Percentiles rank a stretch among this genome's conserved stretches.
Conservation (phyloP, 2,113 vertebrate species). For the Marmota flaviventris region DNA sequence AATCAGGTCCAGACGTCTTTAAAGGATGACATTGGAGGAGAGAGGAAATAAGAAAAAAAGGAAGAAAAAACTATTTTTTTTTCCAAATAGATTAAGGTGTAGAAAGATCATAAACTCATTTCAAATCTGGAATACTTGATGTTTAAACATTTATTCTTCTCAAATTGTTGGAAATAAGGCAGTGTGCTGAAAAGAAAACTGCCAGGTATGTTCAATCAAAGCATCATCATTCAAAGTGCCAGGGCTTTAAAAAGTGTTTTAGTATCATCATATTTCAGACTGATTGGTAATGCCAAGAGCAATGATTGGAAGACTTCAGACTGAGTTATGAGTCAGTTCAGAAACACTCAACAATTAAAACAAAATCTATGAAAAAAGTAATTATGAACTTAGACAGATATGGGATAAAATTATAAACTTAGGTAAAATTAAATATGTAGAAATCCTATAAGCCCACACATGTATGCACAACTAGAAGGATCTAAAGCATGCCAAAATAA, state of each 20-base stretch:
- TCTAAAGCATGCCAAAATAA: conserved; percentile 4
- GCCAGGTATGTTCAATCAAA: neutral
- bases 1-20: neutral
- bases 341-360: neutral
- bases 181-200: neutral
- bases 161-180: neutral
- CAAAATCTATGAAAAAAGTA: conserved; percentile 10
- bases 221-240: neutral
- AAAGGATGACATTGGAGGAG: neutral
- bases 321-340: conserved; percentile 41
- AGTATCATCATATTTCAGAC: conserved; percentile 41
- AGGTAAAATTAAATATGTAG: neutral
- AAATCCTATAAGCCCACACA: neutral
- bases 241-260: conserved; percentile 2
- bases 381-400: conserved; percentile 27
- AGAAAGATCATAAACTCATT: conserved; percentile 11
- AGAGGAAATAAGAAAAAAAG: neutral
- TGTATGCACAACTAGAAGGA: neutral
- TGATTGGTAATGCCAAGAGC: neutral
- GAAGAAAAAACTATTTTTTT: neutral
- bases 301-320: conserved; percentile 24
- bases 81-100: neutral
- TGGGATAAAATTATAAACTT: neutral
- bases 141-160: conserved; percentile 38
- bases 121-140: conserved; percentile 16